These are phyloP conservation scores for Lerista edwardsae DNA, from an alignment of 2,797 vertebrate genomes.

Conservation along the genomic window DNA sequence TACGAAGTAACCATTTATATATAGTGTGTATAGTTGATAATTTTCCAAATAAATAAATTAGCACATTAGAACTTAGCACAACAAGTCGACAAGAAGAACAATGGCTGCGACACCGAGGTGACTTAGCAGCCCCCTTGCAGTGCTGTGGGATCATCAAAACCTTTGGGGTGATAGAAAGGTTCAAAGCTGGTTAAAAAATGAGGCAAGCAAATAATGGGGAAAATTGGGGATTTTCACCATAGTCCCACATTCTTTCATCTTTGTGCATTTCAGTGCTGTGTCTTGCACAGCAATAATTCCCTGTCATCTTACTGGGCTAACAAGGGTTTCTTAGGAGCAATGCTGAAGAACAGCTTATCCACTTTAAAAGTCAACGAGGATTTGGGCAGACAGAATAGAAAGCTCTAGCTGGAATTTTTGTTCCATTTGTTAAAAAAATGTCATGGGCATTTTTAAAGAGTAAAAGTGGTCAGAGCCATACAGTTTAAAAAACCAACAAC, in stretches of 20 bases:
- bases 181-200: too few relatives aligned
- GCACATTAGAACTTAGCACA: neutral
- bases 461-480: neutral
- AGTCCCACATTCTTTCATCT: neutral
- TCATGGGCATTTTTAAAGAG: conserved; percentile 6
- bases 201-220: too few relatives aligned
- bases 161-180: too few relatives aligned
- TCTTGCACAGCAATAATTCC: neutral
- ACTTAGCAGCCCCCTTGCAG: too few relatives aligned
- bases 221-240: too few relatives aligned
- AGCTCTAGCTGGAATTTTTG: conserved; percentile 1
- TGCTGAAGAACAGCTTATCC: conserved; percentile 7
- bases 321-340: neutral
- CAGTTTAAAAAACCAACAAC: neutral
- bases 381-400: neutral
- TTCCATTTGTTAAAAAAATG: conserved; percentile 20
- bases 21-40: too few relatives aligned
- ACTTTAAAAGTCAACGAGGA: conserved; percentile 18
- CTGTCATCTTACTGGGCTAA: conserved; percentile 11
- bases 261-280: neutral
- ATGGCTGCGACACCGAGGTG: too few relatives aligned
- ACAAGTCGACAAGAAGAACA: too few relatives aligned
- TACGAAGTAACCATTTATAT: too few relatives aligned
- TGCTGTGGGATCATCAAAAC: too few relatives aligned
- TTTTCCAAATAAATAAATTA: too few relatives aligned